Evolutionary conservation across 2,888 invertebrate species (phyloP).

Genomic region (Thelaira solivaga): DNA sequence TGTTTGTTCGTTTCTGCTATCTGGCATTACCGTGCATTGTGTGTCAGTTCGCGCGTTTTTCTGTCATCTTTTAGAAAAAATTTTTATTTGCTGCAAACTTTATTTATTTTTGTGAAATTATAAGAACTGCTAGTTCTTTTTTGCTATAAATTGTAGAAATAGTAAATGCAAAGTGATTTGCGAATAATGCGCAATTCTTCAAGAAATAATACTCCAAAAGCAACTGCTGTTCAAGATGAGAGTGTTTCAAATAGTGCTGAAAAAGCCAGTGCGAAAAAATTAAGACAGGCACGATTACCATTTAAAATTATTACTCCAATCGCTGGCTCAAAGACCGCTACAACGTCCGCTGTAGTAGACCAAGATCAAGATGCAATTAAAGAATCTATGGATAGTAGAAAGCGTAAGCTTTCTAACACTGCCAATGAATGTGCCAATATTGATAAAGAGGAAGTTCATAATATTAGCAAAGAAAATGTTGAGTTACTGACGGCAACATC

Average conservation of each 20-base stretch:
- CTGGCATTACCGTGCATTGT: slow-evolving; percentile 21
- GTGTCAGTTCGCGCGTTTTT: slow-evolving; percentile 57
- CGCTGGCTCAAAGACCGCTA: slow-evolving; percentile 6
- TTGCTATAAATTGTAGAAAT: slow-evolving; percentile 14
- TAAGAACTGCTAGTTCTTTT: slow-evolving; percentile 18
- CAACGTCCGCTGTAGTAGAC: slow-evolving; percentile 8
- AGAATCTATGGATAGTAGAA: slow-evolving; percentile 64
- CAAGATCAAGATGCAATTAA: slow-evolving; percentile 12
- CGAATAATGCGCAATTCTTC: slow-evolving; percentile 54
- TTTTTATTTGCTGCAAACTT: slow-evolving; percentile 39
- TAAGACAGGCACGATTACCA: slow-evolving; percentile 81
- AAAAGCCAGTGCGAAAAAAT: slow-evolving; percentile 77
- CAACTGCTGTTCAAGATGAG: slow-evolving; percentile 31
- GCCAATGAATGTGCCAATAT: slow-evolving; percentile 39
- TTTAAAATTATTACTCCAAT: slow-evolving; percentile 77
- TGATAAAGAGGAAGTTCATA: slow-evolving; percentile 37
- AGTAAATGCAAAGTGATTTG: slow-evolving; percentile 12
- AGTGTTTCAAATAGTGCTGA: slow-evolving; percentile 43
- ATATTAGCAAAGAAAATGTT: slow-evolving; percentile 61
- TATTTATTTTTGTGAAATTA: slow-evolving; percentile 47
- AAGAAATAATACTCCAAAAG: slow-evolving; percentile 34
- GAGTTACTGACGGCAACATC: slow-evolving; percentile 26
- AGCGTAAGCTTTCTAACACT: slow-evolving; percentile 71
- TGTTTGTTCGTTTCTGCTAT: not conserved
- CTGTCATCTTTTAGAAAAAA: slow-evolving; percentile 50